A percentile compares a stretch with the other conserved stretches of the same genome.
These are phyloP conservation scores for Scophthalmus maximus DNA, from an alignment of 2,113 vertebrate genomes.

Conservation along the genomic window DNA sequence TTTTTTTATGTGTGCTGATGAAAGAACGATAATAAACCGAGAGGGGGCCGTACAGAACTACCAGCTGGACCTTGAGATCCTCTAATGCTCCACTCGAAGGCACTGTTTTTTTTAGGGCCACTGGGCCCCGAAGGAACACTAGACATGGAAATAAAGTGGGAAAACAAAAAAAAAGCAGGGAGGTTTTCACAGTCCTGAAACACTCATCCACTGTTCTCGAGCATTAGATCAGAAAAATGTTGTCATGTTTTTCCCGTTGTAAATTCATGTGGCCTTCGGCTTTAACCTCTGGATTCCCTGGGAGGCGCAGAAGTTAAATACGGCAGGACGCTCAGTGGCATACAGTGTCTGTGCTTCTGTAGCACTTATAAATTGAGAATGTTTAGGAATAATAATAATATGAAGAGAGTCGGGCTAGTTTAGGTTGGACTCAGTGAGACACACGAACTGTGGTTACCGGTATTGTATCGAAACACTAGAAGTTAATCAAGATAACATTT, in stretches of 20 bases:
- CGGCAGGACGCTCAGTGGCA: too few relatives aligned
- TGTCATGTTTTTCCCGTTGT: slow-evolving; percentile 25
- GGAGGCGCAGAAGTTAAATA: too few relatives aligned
- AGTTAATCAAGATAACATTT: too few relatives aligned
- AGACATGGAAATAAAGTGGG: slow-evolving; percentile 4
- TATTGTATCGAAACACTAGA: too few relatives aligned
- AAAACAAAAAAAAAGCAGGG: not conserved
- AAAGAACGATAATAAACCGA: slow-evolving; percentile 14
- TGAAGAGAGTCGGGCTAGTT: too few relatives aligned
- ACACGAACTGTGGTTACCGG: too few relatives aligned
- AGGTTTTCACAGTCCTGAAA: slow-evolving; percentile 27
- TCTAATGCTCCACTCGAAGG: slow-evolving; percentile 32
- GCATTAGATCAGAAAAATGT: slow-evolving; percentile 46
- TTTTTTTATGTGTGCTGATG: slow-evolving; percentile 39
- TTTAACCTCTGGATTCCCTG: slow-evolving; percentile 1
- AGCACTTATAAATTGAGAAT: too few relatives aligned
- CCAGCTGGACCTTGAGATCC: slow-evolving; percentile 47
- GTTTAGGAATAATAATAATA: too few relatives aligned
- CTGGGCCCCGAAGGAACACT: slow-evolving; percentile 29
- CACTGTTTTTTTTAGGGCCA: slow-evolving; percentile 45
- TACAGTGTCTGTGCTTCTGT: too few relatives aligned
- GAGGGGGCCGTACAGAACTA: slow-evolving; percentile 3
- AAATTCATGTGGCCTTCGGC: slow-evolving; percentile 1
- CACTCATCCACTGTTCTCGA: slow-evolving; percentile 6
- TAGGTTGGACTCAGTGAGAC: too few relatives aligned